Evolutionary conservation across 2,113 vertebrate species (phyloP).

Genomic region (Macquaria australasica): DNA sequence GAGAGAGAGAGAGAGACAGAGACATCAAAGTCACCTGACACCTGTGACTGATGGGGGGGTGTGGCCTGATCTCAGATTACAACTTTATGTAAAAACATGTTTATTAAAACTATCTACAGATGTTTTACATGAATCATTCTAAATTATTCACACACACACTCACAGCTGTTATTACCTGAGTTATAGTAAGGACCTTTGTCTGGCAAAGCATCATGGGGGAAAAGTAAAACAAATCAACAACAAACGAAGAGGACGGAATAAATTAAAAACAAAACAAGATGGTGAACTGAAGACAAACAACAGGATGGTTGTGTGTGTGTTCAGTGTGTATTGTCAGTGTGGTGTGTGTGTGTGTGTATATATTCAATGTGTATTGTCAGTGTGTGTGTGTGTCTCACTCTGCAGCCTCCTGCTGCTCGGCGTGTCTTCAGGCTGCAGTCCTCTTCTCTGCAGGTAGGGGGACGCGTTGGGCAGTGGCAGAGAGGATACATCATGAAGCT

Average conservation of each 20-base stretch:
- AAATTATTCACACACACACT: background rate
- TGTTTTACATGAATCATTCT: no score
- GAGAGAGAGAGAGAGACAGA: no score
- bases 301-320: no score
- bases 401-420: conserved; percentile 85
- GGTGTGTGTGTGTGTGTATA: no score
- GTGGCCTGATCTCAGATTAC: no score
- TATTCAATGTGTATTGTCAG: background rate
- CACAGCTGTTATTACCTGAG: conserved; percentile 87
- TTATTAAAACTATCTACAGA: no score
- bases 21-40: no score
- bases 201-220: conserved; percentile 83
- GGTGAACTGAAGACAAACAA: conserved; percentile 15
- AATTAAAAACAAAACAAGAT: background rate
- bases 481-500: conserved; percentile 92
- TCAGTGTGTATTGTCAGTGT: no score
- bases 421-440: conserved; percentile 86
- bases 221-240: conserved; percentile 78
- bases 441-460: conserved; percentile 91
- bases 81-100: no score
- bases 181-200: conserved; percentile 89
- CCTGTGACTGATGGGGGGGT: no score
- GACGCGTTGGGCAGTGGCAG: conserved; percentile 91
- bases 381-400: conserved; percentile 84
- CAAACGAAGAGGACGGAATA: background rate